phyloP scores from a whole-genome alignment of 2,888 invertebrate species.

The Siphlonurus alternatus region DNA sequence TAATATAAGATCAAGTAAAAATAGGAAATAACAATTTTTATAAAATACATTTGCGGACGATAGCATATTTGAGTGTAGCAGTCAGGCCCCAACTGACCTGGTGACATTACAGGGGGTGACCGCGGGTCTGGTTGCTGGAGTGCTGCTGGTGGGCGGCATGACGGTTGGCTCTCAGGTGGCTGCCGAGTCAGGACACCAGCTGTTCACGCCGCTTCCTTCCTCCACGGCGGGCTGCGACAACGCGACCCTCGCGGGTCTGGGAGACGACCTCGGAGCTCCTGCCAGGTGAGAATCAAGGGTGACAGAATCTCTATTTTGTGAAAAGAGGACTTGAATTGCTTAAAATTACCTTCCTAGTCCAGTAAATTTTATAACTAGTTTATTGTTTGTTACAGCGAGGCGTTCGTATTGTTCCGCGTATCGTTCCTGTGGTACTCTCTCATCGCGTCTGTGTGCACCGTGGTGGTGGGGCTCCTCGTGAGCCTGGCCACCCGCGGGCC shows the following conservation, averaged over 20 bases:
- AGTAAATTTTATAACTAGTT: no score
- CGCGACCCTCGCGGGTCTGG: background rate
- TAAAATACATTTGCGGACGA: no score
- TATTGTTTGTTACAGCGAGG: no score
- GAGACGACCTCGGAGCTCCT: background rate
- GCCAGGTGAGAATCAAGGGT: background rate
- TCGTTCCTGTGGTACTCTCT: conserved; percentile 24
- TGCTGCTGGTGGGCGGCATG: conserved; percentile 19
- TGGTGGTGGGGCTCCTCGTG: conserved; percentile 19
- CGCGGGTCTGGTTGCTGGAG: conserved; percentile 19
- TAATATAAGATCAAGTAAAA: no score
- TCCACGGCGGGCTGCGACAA: conserved; percentile 10
- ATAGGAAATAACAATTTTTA: no score
- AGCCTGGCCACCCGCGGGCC: conserved; percentile 12
- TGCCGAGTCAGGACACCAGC: conserved; percentile 15
- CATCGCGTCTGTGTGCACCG: conserved; percentile 18
- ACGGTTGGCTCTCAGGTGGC: conserved; percentile 20
- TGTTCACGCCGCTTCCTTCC: conserved; percentile 15
- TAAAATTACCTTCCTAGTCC: no score
- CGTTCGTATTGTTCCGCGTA: conserved; percentile 19
- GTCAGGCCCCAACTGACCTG: no score
- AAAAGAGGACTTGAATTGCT: no score
- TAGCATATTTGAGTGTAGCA: no score
- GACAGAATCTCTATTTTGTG: background rate
- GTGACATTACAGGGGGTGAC: conserved; percentile 21